Base-by-base conservation (phyloP, 1,140 invertebrate genomes). In the Tetraneura akinire region DNA sequence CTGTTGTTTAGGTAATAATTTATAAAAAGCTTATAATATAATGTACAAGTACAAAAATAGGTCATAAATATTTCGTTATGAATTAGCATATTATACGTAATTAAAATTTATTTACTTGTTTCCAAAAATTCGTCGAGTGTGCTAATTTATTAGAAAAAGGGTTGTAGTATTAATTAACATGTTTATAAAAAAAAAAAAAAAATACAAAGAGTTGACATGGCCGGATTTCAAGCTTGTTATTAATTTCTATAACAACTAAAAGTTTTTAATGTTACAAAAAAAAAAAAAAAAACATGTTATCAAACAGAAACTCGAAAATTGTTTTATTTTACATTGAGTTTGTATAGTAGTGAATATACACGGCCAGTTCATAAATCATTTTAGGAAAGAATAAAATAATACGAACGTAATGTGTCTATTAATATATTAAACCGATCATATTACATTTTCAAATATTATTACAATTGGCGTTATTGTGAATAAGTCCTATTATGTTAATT, bases 161-260 rank as follows among this genome's bases (percentile, higher is more conserved):
- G 26, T 9, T n/a, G 10, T 37, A 37, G 32, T 64, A 16, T 18
- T n/a, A n/a, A n/a, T n/a, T n/a, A 64, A 64, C 18, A 32, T 37
- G 29, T 14, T 64, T 64, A 37, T 64, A n/a, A n/a, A n/a, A n/a
- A n/a, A n/a, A n/a, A n/a, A 37, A 37, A 42, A 42, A 64, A 64
- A n/a, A 64, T n/a, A 64, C 8, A 64, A 64, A 42, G 18, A 37
- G 62, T 64, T 37, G 32, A 64, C 16, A n/a, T 10, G 32, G n/a
- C n/a, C 10, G 10, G 18, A 37, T 37, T 37, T 64, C 18, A 64
- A n/a, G 32, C 18, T 21, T 10, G 32, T 42, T 21, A 64, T 64
- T 64, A 37, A 64, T 64, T 18, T 11, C 18, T n/a, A 1, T 21
- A n/a, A 29, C 32, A n/a, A 64, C 62, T 18, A 13, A 64, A 32